Percentiles rank a stretch among this genome's conserved stretches.
Evolutionary conservation across 2,113 vertebrate species (phyloP).

Genomic region (Kryptolebias marmoratus): DNA sequence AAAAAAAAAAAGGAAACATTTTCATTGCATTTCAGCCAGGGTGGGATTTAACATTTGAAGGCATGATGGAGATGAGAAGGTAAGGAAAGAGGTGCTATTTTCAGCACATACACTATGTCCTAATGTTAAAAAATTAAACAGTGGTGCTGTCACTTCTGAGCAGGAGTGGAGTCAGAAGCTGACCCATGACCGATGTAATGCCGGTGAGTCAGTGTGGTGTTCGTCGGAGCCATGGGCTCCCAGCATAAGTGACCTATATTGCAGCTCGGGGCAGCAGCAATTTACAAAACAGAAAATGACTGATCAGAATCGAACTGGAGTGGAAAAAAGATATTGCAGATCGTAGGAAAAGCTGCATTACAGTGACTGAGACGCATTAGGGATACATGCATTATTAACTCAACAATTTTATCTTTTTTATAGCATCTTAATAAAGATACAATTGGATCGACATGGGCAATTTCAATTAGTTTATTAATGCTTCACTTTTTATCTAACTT

Average conservation of each 20-base stretch:
- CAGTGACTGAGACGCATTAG: background rate
- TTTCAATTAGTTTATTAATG: constrained; percentile 9
- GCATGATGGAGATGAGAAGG: constrained; percentile 24
- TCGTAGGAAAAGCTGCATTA: background rate
- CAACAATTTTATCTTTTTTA: background rate
- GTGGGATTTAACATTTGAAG: constrained; percentile 14
- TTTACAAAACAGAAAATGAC: constrained; percentile 22
- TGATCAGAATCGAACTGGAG: constrained; percentile 28
- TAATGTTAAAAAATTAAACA: constrained; percentile 36
- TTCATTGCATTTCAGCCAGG: constrained; percentile 36
- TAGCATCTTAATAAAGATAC: background rate
- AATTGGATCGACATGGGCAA: background rate
- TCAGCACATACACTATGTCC: constrained; percentile 9
- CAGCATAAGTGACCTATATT: constrained; percentile 51
- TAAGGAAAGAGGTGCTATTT: constrained; percentile 15
- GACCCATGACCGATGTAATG: constrained; percentile 44
- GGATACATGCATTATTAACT: background rate
- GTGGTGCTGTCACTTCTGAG: constrained; percentile 21
- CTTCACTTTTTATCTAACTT: constrained; percentile 3
- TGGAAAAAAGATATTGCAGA: constrained; percentile 10
- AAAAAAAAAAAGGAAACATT: constrained; percentile 30
- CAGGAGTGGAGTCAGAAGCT: constrained; percentile 20
- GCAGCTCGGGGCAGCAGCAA: constrained; percentile 33
- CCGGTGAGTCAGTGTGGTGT: constrained; percentile 41
- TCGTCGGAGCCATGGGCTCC: constrained; percentile 32